Evolutionary conservation across 2,888 invertebrate genomes (phyloP).

Genomic region (Leucania comma): DNA sequence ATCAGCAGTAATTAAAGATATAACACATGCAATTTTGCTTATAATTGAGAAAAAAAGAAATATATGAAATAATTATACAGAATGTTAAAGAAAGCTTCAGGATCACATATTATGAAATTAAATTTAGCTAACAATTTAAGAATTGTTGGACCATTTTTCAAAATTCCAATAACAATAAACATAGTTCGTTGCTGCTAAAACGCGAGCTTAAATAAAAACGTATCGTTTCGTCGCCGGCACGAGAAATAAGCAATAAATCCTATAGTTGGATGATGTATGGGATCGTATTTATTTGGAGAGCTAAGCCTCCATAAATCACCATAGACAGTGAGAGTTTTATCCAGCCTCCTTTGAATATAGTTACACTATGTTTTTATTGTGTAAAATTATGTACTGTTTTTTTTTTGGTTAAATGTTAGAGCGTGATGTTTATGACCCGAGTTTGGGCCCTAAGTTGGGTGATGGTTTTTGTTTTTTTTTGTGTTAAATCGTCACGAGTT

Average conservation of each 20-base stretch:
- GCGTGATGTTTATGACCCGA: background rate
- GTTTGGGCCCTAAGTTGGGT: background rate
- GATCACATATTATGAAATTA: background rate
- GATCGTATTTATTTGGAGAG: slow-evolving; percentile 62
- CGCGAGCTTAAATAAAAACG: slow-evolving; percentile 34
- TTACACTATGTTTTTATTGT: slow-evolving; percentile 14
- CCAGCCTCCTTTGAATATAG: slow-evolving; percentile 42
- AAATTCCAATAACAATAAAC: slow-evolving; percentile 35
- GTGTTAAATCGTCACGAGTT: background rate
- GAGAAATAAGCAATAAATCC: slow-evolving; percentile 62
- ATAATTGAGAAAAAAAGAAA: background rate
- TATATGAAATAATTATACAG: background rate
- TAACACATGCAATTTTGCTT: background rate
- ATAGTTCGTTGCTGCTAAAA: slow-evolving; percentile 26
- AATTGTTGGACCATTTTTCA: background rate
- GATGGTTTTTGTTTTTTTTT: too few species aligned
- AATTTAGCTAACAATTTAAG: background rate
- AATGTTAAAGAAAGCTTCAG: background rate
- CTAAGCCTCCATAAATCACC: slow-evolving; percentile 62
- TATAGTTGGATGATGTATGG: slow-evolving; percentile 65
- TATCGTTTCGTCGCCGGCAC: slow-evolving; percentile 37
- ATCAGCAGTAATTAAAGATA: background rate
- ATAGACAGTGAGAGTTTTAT: slow-evolving; percentile 57
- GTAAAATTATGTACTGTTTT: background rate
- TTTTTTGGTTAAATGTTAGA: background rate